Conservation (phyloP, 2,888 invertebrate genomes). For the Sacculina carcini region DNA sequence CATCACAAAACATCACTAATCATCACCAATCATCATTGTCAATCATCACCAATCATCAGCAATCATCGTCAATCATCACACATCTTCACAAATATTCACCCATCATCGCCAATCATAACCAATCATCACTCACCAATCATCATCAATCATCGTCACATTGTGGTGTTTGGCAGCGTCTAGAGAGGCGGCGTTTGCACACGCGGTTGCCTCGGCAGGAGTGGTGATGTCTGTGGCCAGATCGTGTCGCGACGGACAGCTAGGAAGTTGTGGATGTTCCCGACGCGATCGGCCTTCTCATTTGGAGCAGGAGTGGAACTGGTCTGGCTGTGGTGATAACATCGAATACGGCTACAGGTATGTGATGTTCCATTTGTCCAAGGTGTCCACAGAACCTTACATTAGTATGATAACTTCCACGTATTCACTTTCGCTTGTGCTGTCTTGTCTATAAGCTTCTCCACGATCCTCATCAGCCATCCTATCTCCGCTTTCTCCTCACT, state of each 20-base stretch:
- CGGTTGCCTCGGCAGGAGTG: constrained; percentile 27
- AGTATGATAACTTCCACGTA: not conserved
- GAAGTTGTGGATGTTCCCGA: constrained; percentile 69
- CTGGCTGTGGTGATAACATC: constrained; percentile 89
- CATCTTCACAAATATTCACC: not conserved
- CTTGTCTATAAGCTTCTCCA: too few relatives aligned
- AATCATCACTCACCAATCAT: not conserved
- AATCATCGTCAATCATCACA: not conserved
- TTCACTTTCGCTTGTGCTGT: too few relatives aligned
- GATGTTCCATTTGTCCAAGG: not conserved
- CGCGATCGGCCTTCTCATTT: constrained; percentile 54
- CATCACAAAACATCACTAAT: too few relatives aligned
- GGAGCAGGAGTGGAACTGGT: constrained; percentile 86
- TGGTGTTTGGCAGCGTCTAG: constrained; percentile 22
- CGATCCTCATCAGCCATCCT: too few relatives aligned
- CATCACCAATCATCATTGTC: not conserved
- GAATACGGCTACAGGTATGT: constrained; percentile 80
- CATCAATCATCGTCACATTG: too few relatives aligned
- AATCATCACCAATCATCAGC: not conserved
- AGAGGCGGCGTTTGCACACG: constrained; percentile 30
- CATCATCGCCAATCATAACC: not conserved
- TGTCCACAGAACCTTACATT: not conserved
- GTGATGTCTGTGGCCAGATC: constrained; percentile 14
- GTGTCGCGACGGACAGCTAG: constrained; percentile 51
- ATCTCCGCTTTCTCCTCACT: too few relatives aligned